Evolutionary conservation across 2,113 vertebrate genomes (phyloP).

Genomic region (Phalacrocorax aristotelis): DNA sequence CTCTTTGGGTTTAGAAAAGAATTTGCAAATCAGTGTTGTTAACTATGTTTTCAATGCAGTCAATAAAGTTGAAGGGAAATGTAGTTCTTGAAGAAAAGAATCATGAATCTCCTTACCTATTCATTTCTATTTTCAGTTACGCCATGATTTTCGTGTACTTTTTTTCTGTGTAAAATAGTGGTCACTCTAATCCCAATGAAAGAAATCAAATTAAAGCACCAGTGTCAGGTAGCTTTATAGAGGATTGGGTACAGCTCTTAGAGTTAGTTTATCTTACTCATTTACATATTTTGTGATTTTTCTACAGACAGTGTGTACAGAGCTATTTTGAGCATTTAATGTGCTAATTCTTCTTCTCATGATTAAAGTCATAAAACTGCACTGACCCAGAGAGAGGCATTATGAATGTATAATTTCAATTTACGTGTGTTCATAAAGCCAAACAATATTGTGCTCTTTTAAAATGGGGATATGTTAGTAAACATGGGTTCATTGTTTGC

Average conservation of each 20-base stretch:
- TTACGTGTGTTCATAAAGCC: slow-evolving; percentile 9
- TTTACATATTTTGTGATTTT: slow-evolving; percentile 4
- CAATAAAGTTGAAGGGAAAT: neutral
- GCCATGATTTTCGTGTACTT: neutral
- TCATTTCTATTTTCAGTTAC: neutral
- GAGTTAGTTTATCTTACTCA: neutral
- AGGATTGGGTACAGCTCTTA: neutral
- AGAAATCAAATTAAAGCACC: neutral
- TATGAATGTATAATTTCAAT: slow-evolving; percentile 31
- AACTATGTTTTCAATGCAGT: neutral
- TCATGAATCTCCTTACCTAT: neutral
- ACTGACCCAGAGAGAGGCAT: slow-evolving; percentile 28
- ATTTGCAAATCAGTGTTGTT: neutral
- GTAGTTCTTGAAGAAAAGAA: neutral
- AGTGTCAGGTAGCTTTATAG: neutral
- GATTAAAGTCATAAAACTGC: slow-evolving; percentile 25
- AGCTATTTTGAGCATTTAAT: slow-evolving; percentile 22
- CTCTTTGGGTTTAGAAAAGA: neutral
- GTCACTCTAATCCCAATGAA: neutral
- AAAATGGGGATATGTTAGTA: neutral
- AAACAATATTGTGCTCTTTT: neutral
- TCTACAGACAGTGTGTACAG: neutral
- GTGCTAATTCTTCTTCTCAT: slow-evolving; percentile 3
- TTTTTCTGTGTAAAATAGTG: neutral
- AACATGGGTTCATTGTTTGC: neutral